These are phyloP conservation scores for Tribolium madens DNA, from an alignment of 1,140 invertebrate genomes.

Conservation along the genomic window DNA sequence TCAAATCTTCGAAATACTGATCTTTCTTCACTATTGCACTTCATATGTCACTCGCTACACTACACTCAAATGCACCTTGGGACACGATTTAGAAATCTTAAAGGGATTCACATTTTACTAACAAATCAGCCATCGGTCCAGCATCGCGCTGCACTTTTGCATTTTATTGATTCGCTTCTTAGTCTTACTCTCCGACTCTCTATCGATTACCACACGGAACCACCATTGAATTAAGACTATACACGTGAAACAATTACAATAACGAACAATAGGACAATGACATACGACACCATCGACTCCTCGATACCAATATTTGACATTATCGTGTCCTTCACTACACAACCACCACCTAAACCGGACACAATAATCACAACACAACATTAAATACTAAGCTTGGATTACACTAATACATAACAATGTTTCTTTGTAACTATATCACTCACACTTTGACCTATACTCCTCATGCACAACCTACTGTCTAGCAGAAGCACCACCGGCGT, in stretches of 20 bases:
- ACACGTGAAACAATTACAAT: slow-evolving; percentile 10
- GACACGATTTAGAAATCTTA: slow-evolving; percentile 30
- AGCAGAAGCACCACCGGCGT: not conserved
- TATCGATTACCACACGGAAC: slow-evolving; percentile 19
- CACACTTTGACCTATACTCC: not conserved
- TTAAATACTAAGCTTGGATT: slow-evolving; percentile 11
- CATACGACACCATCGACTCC: not conserved
- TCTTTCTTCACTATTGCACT: slow-evolving; percentile 35
- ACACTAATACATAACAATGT: not conserved
- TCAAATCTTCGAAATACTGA: slow-evolving; percentile 28
- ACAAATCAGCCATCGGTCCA: slow-evolving; percentile 20
- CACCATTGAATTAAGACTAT: not conserved
- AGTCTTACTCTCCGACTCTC: not conserved
- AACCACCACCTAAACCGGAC: not conserved
- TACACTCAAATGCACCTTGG: slow-evolving; percentile 19
- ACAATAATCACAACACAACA: not conserved
- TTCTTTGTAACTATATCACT: not conserved
- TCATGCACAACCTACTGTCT: not conserved
- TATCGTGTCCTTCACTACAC: not conserved
- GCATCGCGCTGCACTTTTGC: slow-evolving; percentile 21
- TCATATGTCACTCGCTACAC: slow-evolving; percentile 28
- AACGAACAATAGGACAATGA: slow-evolving; percentile 5
- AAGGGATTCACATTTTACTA: slow-evolving; percentile 22
- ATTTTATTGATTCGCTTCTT: slow-evolving; percentile 18
- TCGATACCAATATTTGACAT: slow-evolving; percentile 9